These are phyloP conservation scores for Ichneumon xanthorius DNA, from an alignment of 2,888 invertebrate species.

Conservation along the genomic window DNA sequence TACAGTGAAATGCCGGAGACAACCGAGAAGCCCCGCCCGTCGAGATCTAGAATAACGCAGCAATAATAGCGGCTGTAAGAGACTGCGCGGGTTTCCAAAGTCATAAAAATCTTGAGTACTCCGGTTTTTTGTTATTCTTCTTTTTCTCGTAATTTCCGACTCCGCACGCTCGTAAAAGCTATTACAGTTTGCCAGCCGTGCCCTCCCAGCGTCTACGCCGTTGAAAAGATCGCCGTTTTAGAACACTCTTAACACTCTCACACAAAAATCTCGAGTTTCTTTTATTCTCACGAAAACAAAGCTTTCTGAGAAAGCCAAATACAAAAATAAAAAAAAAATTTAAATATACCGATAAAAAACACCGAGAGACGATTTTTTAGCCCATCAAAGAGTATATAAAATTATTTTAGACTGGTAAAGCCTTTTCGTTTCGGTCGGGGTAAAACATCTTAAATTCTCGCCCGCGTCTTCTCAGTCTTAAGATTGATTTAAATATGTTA, in stretches of 20 bases:
- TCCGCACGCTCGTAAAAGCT: conserved; percentile 36
- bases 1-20: conserved; percentile 2
- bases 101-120: conserved; percentile 38
- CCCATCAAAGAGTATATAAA: background rate
- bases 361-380: background rate
- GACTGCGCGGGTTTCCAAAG: conserved; percentile 23
- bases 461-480: background rate
- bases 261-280: background rate
- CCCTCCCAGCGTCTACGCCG: background rate
- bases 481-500: background rate
- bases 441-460: background rate
- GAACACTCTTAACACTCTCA: background rate
- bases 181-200: background rate
- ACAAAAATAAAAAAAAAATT: background rate
- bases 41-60: conserved; percentile 16
- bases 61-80: conserved; percentile 14
- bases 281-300: background rate
- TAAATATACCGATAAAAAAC: background rate
- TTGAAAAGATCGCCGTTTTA: background rate
- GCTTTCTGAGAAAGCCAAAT: background rate
- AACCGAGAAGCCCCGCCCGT: background rate
- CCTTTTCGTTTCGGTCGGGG: background rate
- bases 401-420: background rate
- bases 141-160: conserved; percentile 12
- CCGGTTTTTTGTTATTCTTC: conserved; percentile 14